Base-by-base conservation (phyloP, 2,888 invertebrate genomes). In the Nipponacmea schrenckii region DNA sequence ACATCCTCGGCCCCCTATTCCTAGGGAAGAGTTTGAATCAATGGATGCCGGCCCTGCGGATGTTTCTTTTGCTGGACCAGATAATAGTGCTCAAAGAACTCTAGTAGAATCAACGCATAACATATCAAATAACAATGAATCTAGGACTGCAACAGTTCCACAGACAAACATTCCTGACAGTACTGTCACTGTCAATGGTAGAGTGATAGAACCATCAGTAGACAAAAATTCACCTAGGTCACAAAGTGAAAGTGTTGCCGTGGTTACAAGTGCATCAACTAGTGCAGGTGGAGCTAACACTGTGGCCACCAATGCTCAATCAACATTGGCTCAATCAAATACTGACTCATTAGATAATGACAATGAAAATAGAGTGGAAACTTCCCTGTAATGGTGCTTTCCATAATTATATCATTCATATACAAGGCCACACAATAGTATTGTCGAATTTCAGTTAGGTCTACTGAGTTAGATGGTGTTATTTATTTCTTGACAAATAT, bases 41-140 rank as follows among this genome's bases (percentile, higher is more conserved):
- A 71, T 72, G 24, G 74, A 67, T 17, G 24, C 45, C 27, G 39
- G 64, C 2, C 64, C 65, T 5, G 80, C 77, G 20, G 81, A 82
- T 75, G 76, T 83, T 45, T 81, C 81, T 20, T 81, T 81, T 72
- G 78, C 80, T 27, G 81, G 80, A 31, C 79, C 69, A 24, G 46
- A 48, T 17, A 26, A 12, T 45, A n/a, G 39, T 72, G 48, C 64
- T 39, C 39, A 39, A 39, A 39, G 39, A 39, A 39, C 39, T 39
- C 8, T 39, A 39, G 39, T 39, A 1, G 39, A 39, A 39, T 39
- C 39, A 39, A 39, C 8, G 39, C 39, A 39, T 39, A 39, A 39
- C 39, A 39, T 39, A 39, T 39, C 39, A 39, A 39, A 39, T 39
- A 39, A 39, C 39, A 39, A 10, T 39, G 39, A 39, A 39, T 39